A percentile compares a stretch with the other conserved stretches of the same genome.
Evolutionary conservation across 2,113 vertebrate genomes (phyloP).

Genomic region (Machaerirhynchus nigripectus): DNA sequence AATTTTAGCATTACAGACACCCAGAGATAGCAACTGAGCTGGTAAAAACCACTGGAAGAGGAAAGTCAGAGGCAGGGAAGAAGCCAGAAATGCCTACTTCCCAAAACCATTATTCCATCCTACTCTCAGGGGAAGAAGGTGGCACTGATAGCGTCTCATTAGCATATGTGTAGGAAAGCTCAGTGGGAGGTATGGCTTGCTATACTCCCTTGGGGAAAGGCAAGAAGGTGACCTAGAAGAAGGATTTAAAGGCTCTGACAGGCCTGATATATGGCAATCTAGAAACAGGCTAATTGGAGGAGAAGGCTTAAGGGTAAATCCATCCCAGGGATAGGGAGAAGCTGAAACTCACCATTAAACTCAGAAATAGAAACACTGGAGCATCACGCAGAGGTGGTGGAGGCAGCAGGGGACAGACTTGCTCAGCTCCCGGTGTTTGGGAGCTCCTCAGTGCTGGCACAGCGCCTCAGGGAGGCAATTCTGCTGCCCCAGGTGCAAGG

Average conservation of each 20-base stretch:
- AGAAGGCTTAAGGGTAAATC: not conserved
- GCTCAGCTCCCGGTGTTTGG: not conserved
- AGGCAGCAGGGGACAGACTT: not conserved
- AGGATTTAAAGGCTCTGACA: not conserved
- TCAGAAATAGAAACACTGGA: not conserved
- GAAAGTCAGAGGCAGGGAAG: not conserved
- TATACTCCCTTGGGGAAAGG: not conserved
- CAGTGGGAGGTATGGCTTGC: not conserved
- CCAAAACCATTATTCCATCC: not conserved
- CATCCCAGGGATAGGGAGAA: not conserved
- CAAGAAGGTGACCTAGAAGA: constrained; percentile 16
- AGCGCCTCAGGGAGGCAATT: rapidly evolving
- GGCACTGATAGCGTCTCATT: not conserved
- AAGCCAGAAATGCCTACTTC: not conserved
- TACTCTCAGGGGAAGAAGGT: not conserved
- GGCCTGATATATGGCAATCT: not conserved
- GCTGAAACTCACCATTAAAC: not conserved
- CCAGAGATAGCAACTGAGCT: not conserved
- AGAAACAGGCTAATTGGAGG: not conserved
- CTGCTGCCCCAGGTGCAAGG: not conserved
- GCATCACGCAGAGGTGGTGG: rapidly evolving
- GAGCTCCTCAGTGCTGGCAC: not conserved
- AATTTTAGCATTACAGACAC: not conserved
- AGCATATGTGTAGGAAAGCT: not conserved
- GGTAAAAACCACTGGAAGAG: not conserved